Evolutionary conservation across 2,888 invertebrate genomes (phyloP), one percentile per base, ranked within the genome.

Genomic region (Torymus tubicola): DNA sequence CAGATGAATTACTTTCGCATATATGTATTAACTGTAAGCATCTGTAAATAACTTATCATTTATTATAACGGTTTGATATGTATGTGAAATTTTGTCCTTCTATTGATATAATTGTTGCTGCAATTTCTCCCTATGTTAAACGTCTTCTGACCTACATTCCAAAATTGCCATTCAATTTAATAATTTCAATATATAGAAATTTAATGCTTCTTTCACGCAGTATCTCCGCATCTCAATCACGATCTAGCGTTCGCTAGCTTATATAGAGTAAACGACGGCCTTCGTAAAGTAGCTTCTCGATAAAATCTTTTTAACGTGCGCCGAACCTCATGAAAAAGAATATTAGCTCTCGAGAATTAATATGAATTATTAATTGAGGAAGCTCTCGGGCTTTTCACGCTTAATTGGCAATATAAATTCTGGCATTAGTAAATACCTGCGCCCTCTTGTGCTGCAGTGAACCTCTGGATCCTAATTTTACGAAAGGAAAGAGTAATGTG

Each of bases 341-440:
- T 68, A 53, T 60, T 60, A 16, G 18, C 52, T 53, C 14, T 68
- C 67, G 31, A 65, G 31, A 78, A 78, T 72, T 67, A 67, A 72
- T 60, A n/a, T 5, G 53, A 60, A 68, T 55, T 55, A 72, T 72
- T 21, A 42, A 67, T 75, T 61, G 12, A 12, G 16, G 14, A 21
- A 14, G 13, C 18, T 63, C 21, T n/a, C 31, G 42, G 8, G 42
- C 18, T 58, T 68, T 21, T 64, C 61, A 1, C 65, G 11, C 11
- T 57, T 73, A 78, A 78, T 78, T 78, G 67, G 18, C 72, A 72
- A 78, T 78, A 78, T 65, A 60, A 78, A 78, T 78, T 78, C 72
- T 21, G 55, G n/a, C 14, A 52, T 52, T 8, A 67, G 67, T 68
- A 75, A 75, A 75, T 67, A 75, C 52, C 21, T 21, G 2, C 12